phyloP scores from a whole-genome alignment of 2,797 vertebrate species.

The Brotula barbata region DNA sequence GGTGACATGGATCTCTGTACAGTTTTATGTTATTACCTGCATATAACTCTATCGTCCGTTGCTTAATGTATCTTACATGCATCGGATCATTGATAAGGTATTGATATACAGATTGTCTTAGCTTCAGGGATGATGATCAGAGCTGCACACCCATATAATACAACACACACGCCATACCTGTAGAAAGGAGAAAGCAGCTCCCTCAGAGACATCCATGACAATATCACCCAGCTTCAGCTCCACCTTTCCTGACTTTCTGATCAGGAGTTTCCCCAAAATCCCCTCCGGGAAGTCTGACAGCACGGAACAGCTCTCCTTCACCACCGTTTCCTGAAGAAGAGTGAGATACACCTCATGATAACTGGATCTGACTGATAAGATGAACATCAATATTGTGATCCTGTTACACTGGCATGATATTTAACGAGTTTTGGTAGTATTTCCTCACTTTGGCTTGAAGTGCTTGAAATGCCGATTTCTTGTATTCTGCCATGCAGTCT shows the following conservation, averaged over 20 bases:
- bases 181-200: conserved; percentile 79
- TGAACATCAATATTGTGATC: too few species aligned
- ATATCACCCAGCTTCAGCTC: conserved; percentile 77
- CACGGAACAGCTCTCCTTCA: conserved; percentile 55
- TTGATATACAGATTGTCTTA: too few species aligned
- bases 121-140: too few species aligned
- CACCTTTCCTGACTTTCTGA: conserved; percentile 80
- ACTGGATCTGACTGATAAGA: background rate
- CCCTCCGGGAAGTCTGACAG: conserved; percentile 79
- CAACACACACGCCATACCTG: conserved; percentile 49
- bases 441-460: conserved; percentile 64
- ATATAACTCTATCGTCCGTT: too few species aligned
- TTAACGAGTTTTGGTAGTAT: too few species aligned
- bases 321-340: conserved; percentile 44
- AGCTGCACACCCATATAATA: too few species aligned
- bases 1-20: too few species aligned
- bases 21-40: too few species aligned
- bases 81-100: too few species aligned
- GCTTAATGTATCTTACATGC: too few species aligned
- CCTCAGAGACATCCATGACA: conserved; percentile 78
- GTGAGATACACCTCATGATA: background rate
- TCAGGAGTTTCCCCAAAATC: conserved; percentile 78
- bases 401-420: too few species aligned
- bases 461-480: conserved; percentile 48
- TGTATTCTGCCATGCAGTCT: conserved; percentile 60